A percentile compares a stretch with the other conserved stretches of the same genome.
Evolutionary conservation across 2,113 vertebrate genomes (phyloP).

Genomic region (Melanostigma gelatinosum): DNA sequence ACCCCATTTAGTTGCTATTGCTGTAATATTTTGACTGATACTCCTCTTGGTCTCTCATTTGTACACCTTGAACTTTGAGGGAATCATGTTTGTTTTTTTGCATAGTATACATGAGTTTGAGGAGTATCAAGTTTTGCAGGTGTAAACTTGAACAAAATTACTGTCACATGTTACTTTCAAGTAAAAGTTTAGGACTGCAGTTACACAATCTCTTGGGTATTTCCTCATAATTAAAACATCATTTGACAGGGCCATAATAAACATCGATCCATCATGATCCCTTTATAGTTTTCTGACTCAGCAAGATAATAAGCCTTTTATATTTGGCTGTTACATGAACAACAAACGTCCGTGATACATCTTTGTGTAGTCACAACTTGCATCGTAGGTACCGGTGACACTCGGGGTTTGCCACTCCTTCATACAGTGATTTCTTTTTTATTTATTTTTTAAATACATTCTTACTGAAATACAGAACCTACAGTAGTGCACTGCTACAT

Average conservation of each 20-base stretch:
- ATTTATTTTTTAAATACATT: conserved; percentile 72
- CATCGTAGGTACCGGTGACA: conserved; percentile 32
- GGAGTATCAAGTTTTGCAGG: conserved; percentile 29
- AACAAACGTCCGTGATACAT: conserved; percentile 42
- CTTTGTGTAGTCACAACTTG: conserved; percentile 26
- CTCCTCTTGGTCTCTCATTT: neutral
- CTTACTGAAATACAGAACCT: conserved; percentile 71
- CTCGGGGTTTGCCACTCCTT: conserved; percentile 36
- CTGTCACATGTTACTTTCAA: neutral
- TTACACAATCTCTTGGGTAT: conserved; percentile 9
- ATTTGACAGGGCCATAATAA: neutral
- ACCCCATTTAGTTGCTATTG: neutral
- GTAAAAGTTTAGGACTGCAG: conserved; percentile 8
- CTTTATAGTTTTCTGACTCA: conserved; percentile 49
- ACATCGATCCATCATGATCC: conserved; percentile 25
- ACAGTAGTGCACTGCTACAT: conserved; percentile 80
- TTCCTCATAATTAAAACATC: neutral
- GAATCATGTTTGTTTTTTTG: conserved; percentile 41
- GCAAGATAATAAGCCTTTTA: conserved; percentile 22
- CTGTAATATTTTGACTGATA: neutral
- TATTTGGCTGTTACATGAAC: conserved; percentile 26
- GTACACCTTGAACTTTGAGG: neutral
- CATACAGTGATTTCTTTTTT: conserved; percentile 42
- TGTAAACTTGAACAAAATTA: conserved; percentile 11
- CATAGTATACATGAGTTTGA: conserved; percentile 41